Evolutionary conservation across 2,797 vertebrate genomes (phyloP).

Genomic region (Hozukius guyotensis): DNA sequence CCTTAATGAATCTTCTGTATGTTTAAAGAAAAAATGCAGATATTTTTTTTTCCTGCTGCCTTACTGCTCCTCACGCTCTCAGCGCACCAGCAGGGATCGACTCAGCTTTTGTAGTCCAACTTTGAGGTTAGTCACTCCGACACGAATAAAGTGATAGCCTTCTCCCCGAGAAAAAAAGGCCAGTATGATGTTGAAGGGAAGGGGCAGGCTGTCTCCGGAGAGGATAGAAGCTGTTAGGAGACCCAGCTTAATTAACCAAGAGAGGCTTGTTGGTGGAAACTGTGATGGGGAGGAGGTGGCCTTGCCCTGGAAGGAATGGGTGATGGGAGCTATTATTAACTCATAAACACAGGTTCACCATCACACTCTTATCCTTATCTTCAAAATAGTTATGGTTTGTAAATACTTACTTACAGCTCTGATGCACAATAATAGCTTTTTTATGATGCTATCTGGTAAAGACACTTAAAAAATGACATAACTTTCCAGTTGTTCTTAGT

Average conservation of each 20-base stretch:
- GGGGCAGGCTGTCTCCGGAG: slow-evolving; percentile 68
- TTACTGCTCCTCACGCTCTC: not conserved
- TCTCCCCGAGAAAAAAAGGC: slow-evolving; percentile 54
- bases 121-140: slow-evolving; percentile 18
- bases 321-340: slow-evolving; percentile 66
- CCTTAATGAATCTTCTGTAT: slow-evolving; percentile 30
- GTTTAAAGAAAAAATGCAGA: slow-evolving; percentile 16
- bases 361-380: slow-evolving; percentile 11
- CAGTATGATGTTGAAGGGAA: slow-evolving; percentile 43
- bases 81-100: not conserved
- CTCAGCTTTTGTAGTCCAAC: slow-evolving; percentile 12
- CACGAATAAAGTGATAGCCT: slow-evolving; percentile 28
- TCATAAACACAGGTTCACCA: slow-evolving; percentile 53
- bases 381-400: slow-evolving; percentile 7
- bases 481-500: not conserved
- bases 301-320: slow-evolving; percentile 54
- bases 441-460: not conserved
- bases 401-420: not conserved
- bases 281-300: slow-evolving; percentile 65
- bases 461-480: not conserved
- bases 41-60: not conserved
- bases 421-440: not conserved
- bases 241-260: slow-evolving; percentile 86
- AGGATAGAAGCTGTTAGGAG: slow-evolving; percentile 73
- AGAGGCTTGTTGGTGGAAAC: slow-evolving; percentile 84